phyloP scores from a whole-genome alignment of 2,888 invertebrate genomes.

The Nomada ruficornis region DNA sequence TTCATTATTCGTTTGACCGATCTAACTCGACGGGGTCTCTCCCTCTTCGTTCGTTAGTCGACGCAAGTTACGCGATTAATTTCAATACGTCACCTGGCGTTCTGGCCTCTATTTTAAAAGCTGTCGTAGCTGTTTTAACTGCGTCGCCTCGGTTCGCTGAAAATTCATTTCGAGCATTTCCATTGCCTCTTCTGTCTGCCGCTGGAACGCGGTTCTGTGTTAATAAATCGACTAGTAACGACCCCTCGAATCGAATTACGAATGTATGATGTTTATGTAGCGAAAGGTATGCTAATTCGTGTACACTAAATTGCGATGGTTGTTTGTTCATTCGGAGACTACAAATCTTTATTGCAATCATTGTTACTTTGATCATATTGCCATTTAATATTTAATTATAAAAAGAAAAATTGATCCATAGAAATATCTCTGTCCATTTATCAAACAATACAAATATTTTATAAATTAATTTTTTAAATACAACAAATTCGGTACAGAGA shows the following conservation, averaged over 20 bases:
- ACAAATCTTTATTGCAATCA: too few species aligned
- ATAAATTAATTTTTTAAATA: not conserved
- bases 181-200: constrained; percentile 24
- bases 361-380: not conserved
- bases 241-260: not conserved
- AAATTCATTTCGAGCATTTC: constrained; percentile 60
- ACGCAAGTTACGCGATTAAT: constrained; percentile 68
- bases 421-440: too few species aligned
- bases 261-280: not conserved
- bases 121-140: constrained; percentile 71
- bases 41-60: constrained; percentile 67
- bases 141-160: constrained; percentile 50
- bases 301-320: not conserved
- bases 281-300: not conserved
- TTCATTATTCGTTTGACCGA: constrained; percentile 71
- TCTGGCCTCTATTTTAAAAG: constrained; percentile 68
- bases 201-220: too few species aligned
- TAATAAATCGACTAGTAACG: not conserved
- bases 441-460: too few species aligned
- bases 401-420: too few species aligned
- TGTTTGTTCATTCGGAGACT: not conserved
- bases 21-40: constrained; percentile 68
- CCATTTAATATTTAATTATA: too few species aligned
- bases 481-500: not conserved
- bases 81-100: constrained; percentile 71